Conservation (phyloP, 2,797 vertebrate species). For the Pogonophryne albipinna region DNA sequence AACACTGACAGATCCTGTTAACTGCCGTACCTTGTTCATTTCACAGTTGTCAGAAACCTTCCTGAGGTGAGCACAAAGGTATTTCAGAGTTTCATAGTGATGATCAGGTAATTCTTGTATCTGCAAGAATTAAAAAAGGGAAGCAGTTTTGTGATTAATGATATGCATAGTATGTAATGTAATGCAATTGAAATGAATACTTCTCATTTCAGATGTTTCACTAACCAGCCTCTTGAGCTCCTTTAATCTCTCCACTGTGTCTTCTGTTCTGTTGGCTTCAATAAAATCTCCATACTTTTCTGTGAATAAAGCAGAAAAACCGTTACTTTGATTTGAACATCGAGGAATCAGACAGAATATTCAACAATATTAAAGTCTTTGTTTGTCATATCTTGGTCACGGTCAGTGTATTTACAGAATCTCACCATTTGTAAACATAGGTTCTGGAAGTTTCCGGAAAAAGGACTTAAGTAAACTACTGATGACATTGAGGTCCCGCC, state of each 20-base stretch:
- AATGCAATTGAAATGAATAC: neutral
- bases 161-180: neutral
- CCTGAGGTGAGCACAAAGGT: conserved; percentile 95
- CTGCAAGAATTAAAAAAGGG: conserved; percentile 73
- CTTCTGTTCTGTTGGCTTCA: conserved; percentile 95
- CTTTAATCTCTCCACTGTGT: conserved; percentile 93
- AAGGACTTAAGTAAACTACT: conserved; percentile 99
- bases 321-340: neutral
- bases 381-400: neutral
- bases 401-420: neutral
- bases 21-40: conserved; percentile 93
- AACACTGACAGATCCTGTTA: conserved; percentile 10
- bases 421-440: conserved; percentile 98
- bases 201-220: conserved; percentile 36
- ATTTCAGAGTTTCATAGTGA: conserved; percentile 98
- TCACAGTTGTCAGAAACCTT: conserved; percentile 97
- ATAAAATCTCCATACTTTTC: conserved; percentile 98
- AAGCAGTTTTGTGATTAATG: conserved; percentile 10
- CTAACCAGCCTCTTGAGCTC: conserved; percentile 95
- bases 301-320: conserved; percentile 64
- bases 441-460: conserved; percentile 98
- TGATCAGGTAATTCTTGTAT: conserved; percentile 94
- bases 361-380: neutral
- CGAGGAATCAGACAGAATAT: conserved; percentile 4
- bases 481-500: conserved; percentile 98